These are phyloP conservation scores for Bombyx mandarina DNA, from an alignment of 1,140 invertebrate genomes.

Conservation along the genomic window DNA sequence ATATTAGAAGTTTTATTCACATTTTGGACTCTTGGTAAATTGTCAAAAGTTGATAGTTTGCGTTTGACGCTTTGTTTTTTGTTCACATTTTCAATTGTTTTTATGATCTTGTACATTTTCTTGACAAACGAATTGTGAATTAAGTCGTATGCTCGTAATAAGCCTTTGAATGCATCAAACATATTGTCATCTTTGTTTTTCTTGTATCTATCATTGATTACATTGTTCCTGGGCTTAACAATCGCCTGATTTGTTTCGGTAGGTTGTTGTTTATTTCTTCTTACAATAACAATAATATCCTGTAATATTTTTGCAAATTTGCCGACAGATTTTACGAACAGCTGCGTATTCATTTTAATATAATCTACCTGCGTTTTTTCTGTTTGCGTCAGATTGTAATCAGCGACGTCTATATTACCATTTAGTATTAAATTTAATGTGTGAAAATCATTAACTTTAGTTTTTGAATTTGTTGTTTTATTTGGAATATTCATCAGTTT, in stretches of 20 bases:
- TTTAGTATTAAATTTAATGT: conserved; percentile 37
- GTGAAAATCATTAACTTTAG: conserved; percentile 16
- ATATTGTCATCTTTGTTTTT: conserved; percentile 6
- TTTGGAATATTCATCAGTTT: conserved; percentile 26
- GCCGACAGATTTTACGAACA: conserved; percentile 37
- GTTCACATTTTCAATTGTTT: conserved; percentile 17
- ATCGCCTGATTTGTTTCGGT: neutral
- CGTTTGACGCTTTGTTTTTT: no score
- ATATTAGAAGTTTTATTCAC: no score
- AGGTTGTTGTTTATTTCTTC: conserved; percentile 13
- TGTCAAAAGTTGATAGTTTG: no score
- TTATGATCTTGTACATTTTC: conserved; percentile 37
- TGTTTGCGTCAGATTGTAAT: neutral
- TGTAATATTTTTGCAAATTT: conserved; percentile 40
- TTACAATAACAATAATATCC: conserved; percentile 35
- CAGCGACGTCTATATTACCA: conserved; percentile 13
- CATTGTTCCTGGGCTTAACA: neutral
- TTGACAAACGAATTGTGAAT: conserved; percentile 45
- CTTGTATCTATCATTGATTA: conserved; percentile 10
- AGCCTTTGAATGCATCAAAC: conserved; percentile 29
- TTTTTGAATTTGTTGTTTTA: neutral
- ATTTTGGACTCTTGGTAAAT: no score
- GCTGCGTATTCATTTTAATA: conserved; percentile 38
- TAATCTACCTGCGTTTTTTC: conserved; percentile 28
- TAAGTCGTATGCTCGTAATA: conserved; percentile 37